Evolutionary conservation across 2,797 vertebrate genomes (phyloP), one percentile per base, ranked within the genome.

Genomic region (Lepidocolaptes lacrymiger): DNA sequence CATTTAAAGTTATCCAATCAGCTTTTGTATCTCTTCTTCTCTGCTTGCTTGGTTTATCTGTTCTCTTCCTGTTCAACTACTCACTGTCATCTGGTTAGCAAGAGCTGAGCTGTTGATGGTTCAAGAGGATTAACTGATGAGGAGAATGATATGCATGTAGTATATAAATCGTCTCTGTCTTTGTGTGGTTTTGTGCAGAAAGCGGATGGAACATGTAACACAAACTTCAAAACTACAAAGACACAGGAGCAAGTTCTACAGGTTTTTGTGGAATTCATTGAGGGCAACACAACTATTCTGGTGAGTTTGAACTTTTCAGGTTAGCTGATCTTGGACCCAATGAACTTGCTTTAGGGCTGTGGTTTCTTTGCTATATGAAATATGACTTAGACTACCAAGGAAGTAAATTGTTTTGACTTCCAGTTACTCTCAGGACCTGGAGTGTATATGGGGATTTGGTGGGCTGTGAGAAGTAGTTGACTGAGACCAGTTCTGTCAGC

Each of bases 151-250:
- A 10, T 2, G 7, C 23, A 9, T 63, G 72, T 41, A n/a, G 17
- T 62, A 56, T 73, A 69, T 75, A 69, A 91, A 92, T 79, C 0
- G 3, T 69, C 30, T 85, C 28, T 92, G 8, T 86, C 19, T 91
- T 6, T 77, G 28, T 90, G 52, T 0, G 30, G 26, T 85, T 96
- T 83, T 93, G 43, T 97, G 84, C 95, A 99, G 99, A 99, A 99
- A 98, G 98, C 98, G 0, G 99, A 99, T 22, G 99, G 99, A 49
- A 99, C 99, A 1, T 99, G 99, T 97, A 99, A 98, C 89, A 99
- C 99, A 11, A 99, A 99, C 98, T 99, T 99, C 98, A 99, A 99
- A 98, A 99, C 99, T 88, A 99, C 99, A 0, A 98, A 98, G 79
- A 99, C 98, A 58, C 97, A 97, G 95, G 98, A 99, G 82, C 98